Evolutionary conservation across 2,113 vertebrate species (phyloP).

Genomic region (Falco punctatus): DNA sequence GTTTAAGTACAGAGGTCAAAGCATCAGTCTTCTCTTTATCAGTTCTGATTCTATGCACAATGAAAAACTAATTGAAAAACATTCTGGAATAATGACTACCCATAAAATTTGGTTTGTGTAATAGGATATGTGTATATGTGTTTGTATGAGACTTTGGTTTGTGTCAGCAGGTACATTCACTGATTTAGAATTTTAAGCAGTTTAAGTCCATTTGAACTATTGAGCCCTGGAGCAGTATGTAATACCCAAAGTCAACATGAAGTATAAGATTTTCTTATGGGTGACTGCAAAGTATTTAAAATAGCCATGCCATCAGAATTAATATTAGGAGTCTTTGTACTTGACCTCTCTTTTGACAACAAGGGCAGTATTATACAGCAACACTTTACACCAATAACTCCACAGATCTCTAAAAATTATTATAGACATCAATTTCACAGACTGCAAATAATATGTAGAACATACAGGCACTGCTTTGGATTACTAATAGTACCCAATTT

Average conservation of each 20-base stretch:
- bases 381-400: not conserved
- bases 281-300: not conserved
- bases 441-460: not conserved
- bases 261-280: not conserved
- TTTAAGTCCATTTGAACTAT: not conserved
- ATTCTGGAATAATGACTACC: not conserved
- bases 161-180: not conserved
- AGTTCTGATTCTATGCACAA: not conserved
- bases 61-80: not conserved
- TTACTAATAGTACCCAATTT: not conserved
- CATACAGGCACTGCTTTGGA: not conserved
- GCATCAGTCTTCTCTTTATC: not conserved
- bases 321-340: not conserved
- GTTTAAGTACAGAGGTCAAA: not conserved
- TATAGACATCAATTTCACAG: not conserved
- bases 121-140: fast-evolving
- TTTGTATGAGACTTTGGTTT: not conserved
- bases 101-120: not conserved
- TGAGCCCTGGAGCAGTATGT: not conserved
- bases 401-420: not conserved
- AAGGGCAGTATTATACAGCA: not conserved
- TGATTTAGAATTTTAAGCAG: not conserved
- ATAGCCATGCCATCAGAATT: not conserved
- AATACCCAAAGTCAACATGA: not conserved
- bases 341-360: not conserved